Evolutionary conservation across 1,140 invertebrate genomes (phyloP), one percentile per base, ranked within the genome.

Genomic region (Aphaenogaster ashmeadi): DNA sequence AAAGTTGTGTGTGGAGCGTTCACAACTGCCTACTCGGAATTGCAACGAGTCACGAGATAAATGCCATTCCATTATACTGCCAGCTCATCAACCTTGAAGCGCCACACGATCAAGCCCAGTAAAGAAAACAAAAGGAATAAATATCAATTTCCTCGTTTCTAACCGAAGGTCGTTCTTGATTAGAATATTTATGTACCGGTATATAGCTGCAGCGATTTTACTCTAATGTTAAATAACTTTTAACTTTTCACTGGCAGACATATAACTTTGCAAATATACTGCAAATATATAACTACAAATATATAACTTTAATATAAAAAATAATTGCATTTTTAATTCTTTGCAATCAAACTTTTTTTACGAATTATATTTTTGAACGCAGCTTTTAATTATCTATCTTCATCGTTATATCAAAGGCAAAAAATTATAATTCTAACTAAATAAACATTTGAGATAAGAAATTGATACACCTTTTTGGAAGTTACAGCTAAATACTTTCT

Each of bases 1-100:
- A 87, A 83, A 60, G 11, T 69, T 38, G 54, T 8, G 11, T 38
- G 54, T 8, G 11, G 9, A 72, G 75, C 6, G 21, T 47, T 78
- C 38, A 18, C n/a, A 69, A 62, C 33, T 86, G 71, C 15, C 69
- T 75, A 60, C 50, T 54, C 41, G 50, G 67, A 85, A 75, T 77
- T 67, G 44, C 74, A 87, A 36, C 62, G 64, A 77, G 33, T 87
- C 85, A 78, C 21, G 50, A 36, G 58, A 77, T 78, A 52, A 50
- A 78, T 86, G 47, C 72, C 58, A 66, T 77, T 60, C 58, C 27
- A 77, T 86, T 77, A 88, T 75, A 47, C 21, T 18, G 84, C 54
- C 54, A 87, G 54, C 84, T 88, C 80, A 77, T 85, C 72, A 60
- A 52, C 84, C 84, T 87, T 78, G 50, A 52, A 58, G 60, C 50